Evolutionary conservation across 2,113 vertebrate genomes (phyloP), one percentile per base, ranked within the genome.

Genomic region (Chionis minor): DNA sequence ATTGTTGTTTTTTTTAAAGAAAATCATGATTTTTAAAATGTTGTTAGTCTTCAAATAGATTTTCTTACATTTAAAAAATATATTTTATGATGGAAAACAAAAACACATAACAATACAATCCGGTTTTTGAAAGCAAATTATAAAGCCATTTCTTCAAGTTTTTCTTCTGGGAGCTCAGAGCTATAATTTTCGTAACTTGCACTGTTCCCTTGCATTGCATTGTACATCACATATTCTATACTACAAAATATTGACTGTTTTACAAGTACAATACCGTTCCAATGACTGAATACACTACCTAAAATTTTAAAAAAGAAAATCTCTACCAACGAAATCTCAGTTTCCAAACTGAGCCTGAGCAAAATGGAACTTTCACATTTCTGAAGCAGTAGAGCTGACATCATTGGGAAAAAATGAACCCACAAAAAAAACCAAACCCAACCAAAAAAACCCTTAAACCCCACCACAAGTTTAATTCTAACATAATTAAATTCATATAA

Each of bases 1-100:
- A n/a, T 5, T 23, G 3, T 0, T 23, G 3, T 0, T 12, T 14
- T 33, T 17, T 61, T 82, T 8, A 4, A 40, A 77, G 6, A 45
- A 45, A 79, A 55, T 2, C 0, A 5, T 26, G 1, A 10, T 70
- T 90, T 85, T 62, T 21, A 54, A 69, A 80, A 45, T 12, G 49
- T 3, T 59, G 7, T n/a, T 54, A 83, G 27, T 61, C 23, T 65
- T 88, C 12, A 56, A 28, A 15, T 21, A 91, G 21, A 55, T 80
- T 86, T 88, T 21, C 22, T 42, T 65, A 27, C 35, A 51, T 44
- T 65, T 65, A 30, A 88, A 67, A 72, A 10, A 5, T 16, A 2
- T 21, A 55, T 54, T 66, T 62, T 71, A 79, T 49, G 19, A 66
- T 24, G 54, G 17, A 86, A 90, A 63, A 51, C 14, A 80, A 84